Conservation (phyloP, 2,888 invertebrate genomes). For the Scelioninae gen. 2 region DNA sequence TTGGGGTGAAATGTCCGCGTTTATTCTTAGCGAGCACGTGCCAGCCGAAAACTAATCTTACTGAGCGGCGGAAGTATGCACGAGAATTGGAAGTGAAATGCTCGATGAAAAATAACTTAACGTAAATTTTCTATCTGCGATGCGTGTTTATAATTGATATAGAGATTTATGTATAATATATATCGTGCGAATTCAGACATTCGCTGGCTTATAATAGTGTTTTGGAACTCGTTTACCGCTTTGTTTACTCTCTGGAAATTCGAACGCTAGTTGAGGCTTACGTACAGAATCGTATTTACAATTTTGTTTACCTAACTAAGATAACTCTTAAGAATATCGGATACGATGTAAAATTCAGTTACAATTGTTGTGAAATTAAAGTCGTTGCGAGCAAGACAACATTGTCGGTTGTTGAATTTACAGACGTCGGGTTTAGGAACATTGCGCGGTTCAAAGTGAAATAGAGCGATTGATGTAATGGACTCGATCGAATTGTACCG, state of each 20-base stretch:
- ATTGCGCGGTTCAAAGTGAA: no score
- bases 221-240: conserved; percentile 60
- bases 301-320: conserved; percentile 43
- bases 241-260: conserved; percentile 56
- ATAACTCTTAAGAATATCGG: conserved; percentile 8
- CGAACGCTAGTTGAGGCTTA: conserved; percentile 56
- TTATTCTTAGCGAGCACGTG: conserved; percentile 18
- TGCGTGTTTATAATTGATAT: conserved; percentile 24
- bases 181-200: conserved; percentile 44
- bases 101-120: conserved; percentile 39
- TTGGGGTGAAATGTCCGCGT: conserved; percentile 8
- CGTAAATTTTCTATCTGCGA: conserved; percentile 18
- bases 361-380: no score
- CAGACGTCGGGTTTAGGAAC: no score
- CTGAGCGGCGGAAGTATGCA: conserved; percentile 25
- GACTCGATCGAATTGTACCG: no score
- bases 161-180: conserved; percentile 44
- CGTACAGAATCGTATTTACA: conserved; percentile 52
- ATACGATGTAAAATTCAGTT: conserved; percentile 24
- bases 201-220: conserved; percentile 56
- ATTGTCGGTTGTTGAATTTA: no score
- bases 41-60: no score
- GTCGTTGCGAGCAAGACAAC: no score
- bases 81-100: conserved; percentile 26
- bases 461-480: no score